phyloP scores from a whole-genome alignment of 2,797 vertebrate species.

The Chelon auratus region DNA sequence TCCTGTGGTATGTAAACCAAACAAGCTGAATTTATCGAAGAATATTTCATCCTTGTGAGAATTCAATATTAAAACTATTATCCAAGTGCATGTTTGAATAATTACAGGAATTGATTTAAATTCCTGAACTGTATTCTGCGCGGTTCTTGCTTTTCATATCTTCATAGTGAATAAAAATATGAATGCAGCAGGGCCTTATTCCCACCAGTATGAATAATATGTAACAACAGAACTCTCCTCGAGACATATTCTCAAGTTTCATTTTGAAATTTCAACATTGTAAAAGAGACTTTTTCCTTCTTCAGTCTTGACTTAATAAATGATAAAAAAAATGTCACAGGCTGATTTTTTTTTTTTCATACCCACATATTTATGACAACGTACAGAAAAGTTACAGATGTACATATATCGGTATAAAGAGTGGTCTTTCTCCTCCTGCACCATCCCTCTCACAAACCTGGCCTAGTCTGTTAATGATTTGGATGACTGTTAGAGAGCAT shows the following conservation, averaged over 20 bases:
- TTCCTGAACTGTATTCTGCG: conserved; percentile 27
- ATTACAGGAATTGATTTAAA: conserved; percentile 29
- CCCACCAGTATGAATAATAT: conserved; percentile 48
- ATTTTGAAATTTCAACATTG: conserved; percentile 23
- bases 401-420: conserved; percentile 19
- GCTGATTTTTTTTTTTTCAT: conserved; percentile 12
- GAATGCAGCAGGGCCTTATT: conserved; percentile 19
- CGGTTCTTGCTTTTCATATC: conserved; percentile 8
- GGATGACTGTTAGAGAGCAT: conserved; percentile 65
- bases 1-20: not conserved
- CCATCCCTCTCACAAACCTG: conserved; percentile 53
- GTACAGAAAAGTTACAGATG: conserved; percentile 33
- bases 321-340: conserved; percentile 8
- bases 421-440: conserved; percentile 32
- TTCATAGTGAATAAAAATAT: conserved; percentile 34
- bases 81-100: conserved; percentile 21
- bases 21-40: not conserved
- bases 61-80: conserved; percentile 38
- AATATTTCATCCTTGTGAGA: conserved; percentile 20
- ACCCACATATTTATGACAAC: conserved; percentile 33
- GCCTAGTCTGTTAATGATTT: conserved; percentile 69
- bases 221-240: conserved; percentile 32
- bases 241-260: conserved; percentile 15
- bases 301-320: conserved; percentile 18
- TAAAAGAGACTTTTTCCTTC: conserved; percentile 3